Conservation (phyloP, 2,888 invertebrate genomes). For the Griposia aprilina region DNA sequence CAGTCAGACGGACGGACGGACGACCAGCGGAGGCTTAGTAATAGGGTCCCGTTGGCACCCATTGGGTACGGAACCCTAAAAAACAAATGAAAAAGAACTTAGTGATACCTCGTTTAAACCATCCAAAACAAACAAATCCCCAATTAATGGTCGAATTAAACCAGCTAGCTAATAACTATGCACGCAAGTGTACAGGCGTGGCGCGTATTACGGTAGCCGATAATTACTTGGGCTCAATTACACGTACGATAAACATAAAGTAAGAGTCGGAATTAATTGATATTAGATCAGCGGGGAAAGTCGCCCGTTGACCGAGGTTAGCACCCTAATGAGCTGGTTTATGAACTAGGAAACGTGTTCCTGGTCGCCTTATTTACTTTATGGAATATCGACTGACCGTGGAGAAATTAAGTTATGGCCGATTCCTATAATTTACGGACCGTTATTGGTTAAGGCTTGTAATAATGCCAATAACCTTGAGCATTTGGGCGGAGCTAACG, state of each 20-base stretch:
- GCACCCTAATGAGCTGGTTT: conserved; percentile 57
- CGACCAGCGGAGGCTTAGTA: no score
- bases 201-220: conserved; percentile 59
- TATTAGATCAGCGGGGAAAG: conserved; percentile 70
- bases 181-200: conserved; percentile 59
- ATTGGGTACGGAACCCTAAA: not conserved
- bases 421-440: no score
- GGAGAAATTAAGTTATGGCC: conserved; percentile 24
- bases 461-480: no score
- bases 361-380: conserved; percentile 29
- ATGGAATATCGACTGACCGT: conserved; percentile 20
- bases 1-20: no score
- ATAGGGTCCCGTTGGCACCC: no score
- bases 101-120: not conserved
- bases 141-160: conserved; percentile 39
- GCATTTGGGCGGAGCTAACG: no score
- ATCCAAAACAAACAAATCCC: conserved; percentile 30
- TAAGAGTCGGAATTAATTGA: conserved; percentile 72
- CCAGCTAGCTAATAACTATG: conserved; percentile 50
- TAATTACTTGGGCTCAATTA: conserved; percentile 69
- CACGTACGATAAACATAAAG: conserved; percentile 70
- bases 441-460: no score
- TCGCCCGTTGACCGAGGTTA: conserved; percentile 62
- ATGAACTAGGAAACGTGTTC: conserved; percentile 49
- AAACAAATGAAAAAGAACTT: conserved; percentile 1